Conservation (phyloP, 2,888 invertebrate genomes). For the Eilema depressum region DNA sequence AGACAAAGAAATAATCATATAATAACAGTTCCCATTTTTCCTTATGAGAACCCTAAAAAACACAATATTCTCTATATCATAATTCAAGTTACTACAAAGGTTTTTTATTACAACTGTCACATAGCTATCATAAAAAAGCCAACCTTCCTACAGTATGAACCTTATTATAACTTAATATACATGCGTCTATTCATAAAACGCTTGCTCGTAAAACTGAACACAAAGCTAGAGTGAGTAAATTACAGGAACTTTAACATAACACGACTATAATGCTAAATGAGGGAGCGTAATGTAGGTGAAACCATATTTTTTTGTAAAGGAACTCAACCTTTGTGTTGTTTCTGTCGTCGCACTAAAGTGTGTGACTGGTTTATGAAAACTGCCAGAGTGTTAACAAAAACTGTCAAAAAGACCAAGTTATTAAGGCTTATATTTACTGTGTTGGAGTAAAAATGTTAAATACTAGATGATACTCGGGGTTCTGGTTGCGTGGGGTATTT, state of each 20-base stretch:
- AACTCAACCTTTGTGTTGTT: conserved; percentile 39
- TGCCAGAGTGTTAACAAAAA: conserved; percentile 28
- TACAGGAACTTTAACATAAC: conserved; percentile 30
- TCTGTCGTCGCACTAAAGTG: conserved; percentile 25
- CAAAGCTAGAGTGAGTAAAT: conserved; percentile 33
- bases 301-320: conserved; percentile 32
- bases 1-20: too few species aligned
- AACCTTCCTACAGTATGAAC: conserved; percentile 1
- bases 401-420: conserved; percentile 20
- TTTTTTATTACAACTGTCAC: neutral
- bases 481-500: too few species aligned
- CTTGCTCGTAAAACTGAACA: conserved; percentile 20
- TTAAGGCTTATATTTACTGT: conserved; percentile 16
- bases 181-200: conserved; percentile 14
- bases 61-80: neutral
- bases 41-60: neutral
- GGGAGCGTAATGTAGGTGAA: conserved; percentile 24
- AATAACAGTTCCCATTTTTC: too few species aligned
- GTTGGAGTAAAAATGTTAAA: neutral
- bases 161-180: conserved; percentile 18
- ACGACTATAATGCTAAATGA: conserved; percentile 22
- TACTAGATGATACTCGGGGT: too few species aligned
- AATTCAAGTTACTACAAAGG: conserved; percentile 3
- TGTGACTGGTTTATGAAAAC: conserved; percentile 24
- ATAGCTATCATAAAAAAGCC: neutral